Evolutionary conservation across 1,140 invertebrate genomes (phyloP).

Genomic region (Aphis gossypii): DNA sequence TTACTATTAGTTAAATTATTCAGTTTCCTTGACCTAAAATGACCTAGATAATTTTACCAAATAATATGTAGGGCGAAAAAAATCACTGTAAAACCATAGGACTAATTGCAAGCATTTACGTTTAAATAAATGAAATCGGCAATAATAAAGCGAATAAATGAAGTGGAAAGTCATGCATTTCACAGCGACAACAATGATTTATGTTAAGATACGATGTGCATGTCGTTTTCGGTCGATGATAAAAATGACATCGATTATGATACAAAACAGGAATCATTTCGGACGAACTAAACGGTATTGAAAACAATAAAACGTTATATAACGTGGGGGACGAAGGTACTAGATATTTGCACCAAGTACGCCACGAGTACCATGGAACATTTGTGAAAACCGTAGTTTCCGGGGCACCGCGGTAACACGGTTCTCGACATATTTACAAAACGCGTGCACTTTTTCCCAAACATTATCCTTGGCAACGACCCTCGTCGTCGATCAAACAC

Average conservation of each 20-base stretch:
- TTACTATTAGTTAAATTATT: neutral
- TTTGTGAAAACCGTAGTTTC: neutral
- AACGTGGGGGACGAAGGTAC: neutral
- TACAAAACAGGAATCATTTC: neutral
- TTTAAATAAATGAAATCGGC: neutral
- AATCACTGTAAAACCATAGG: no score
- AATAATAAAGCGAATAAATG: neutral
- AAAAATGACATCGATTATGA: neutral
- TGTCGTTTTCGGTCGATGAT: neutral
- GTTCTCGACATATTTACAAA: neutral
- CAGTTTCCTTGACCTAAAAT: slow-evolving; percentile 12
- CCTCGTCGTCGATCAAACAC: neutral
- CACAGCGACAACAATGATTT: neutral
- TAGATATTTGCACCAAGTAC: neutral
- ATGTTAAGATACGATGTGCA: neutral
- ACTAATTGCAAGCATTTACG: neutral
- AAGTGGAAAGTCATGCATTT: neutral
- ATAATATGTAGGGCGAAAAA: neutral
- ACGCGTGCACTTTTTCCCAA: neutral
- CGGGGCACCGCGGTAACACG: neutral
- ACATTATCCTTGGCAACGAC: neutral
- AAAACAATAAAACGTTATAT: neutral
- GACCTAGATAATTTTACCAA: neutral
- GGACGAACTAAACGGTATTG: neutral
- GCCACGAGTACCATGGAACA: neutral